Evolutionary conservation across 1,140 invertebrate genomes (phyloP).

Genomic region (Neodiprion lecontei): DNA sequence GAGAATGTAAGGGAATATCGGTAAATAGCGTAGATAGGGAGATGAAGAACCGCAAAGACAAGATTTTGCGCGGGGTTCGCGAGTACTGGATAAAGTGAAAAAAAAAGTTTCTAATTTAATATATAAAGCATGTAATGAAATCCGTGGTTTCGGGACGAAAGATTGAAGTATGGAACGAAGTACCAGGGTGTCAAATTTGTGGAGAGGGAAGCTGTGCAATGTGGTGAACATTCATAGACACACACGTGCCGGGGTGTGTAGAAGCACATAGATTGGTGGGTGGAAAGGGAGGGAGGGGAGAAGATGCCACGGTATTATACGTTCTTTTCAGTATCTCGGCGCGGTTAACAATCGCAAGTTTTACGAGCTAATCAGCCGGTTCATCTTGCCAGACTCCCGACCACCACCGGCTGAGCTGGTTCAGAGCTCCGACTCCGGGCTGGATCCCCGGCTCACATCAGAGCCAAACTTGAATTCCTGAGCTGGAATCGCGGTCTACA

Average conservation of each 20-base stretch:
- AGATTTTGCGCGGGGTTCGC: neutral
- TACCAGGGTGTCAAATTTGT: neutral
- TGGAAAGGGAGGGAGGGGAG: neutral
- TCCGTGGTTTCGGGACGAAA: neutral
- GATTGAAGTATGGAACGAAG: conserved; percentile 4
- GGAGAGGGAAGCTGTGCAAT: neutral
- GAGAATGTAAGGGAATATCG: too few relatives aligned
- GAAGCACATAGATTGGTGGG: neutral
- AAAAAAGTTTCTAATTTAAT: neutral
- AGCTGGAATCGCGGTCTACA: too few relatives aligned
- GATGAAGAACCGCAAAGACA: neutral
- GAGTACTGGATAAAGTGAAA: neutral
- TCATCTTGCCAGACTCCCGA: neutral
- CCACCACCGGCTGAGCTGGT: too few relatives aligned
- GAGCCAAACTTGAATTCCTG: neutral
- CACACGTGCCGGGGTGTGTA: neutral
- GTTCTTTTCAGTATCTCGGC: conserved; percentile 4
- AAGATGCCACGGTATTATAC: neutral
- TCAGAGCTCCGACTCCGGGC: neutral
- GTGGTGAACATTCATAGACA: neutral
- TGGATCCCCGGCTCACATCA: neutral
- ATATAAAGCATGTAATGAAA: neutral
- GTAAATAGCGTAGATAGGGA: neutral
- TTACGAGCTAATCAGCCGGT: conserved; percentile 4
- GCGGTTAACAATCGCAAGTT: conserved; percentile 4